These are phyloP conservation scores for Oreohelix idahoensis DNA, from an alignment of 1,140 invertebrate genomes.

Conservation along the genomic window DNA sequence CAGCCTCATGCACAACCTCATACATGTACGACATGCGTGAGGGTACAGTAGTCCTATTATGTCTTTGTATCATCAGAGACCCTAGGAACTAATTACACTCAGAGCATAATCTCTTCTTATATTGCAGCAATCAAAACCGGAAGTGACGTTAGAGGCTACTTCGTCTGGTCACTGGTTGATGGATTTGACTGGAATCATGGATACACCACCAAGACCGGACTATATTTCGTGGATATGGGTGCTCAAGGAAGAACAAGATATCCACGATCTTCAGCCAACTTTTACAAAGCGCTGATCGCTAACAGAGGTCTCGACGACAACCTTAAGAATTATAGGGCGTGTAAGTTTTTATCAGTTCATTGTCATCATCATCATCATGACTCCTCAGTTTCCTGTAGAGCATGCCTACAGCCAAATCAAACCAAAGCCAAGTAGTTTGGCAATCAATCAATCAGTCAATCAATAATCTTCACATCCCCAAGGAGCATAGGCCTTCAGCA, in stretches of 20 bases:
- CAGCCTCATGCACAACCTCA: no score
- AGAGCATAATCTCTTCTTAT: constrained; percentile 10
- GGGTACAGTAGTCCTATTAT: no score
- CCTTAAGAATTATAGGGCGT: constrained; percentile 38
- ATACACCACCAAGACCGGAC: constrained; percentile 78
- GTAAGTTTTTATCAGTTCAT: constrained; percentile 27
- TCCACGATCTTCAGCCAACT: constrained; percentile 79
- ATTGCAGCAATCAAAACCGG: constrained; percentile 78
- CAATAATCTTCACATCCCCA: no score
- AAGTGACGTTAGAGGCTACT: constrained; percentile 80
- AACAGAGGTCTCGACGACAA: constrained; percentile 58
- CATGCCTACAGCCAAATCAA: no score
- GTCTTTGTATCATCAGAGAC: no score
- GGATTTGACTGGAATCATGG: constrained; percentile 83
- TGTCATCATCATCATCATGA: no score
- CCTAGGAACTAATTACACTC: no score
- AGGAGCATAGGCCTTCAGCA: no score
- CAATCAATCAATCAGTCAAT: no score
- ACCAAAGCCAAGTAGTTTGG: no score
- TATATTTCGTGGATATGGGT: constrained; percentile 82
- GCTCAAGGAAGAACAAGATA: constrained; percentile 78
- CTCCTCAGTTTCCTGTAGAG: no score
- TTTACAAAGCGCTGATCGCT: constrained; percentile 65
- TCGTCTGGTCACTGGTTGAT: constrained; percentile 83
- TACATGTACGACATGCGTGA: no score